Conservation (phyloP, 2,797 vertebrate species). For the Gymnoscopelus microlampas region DNA sequence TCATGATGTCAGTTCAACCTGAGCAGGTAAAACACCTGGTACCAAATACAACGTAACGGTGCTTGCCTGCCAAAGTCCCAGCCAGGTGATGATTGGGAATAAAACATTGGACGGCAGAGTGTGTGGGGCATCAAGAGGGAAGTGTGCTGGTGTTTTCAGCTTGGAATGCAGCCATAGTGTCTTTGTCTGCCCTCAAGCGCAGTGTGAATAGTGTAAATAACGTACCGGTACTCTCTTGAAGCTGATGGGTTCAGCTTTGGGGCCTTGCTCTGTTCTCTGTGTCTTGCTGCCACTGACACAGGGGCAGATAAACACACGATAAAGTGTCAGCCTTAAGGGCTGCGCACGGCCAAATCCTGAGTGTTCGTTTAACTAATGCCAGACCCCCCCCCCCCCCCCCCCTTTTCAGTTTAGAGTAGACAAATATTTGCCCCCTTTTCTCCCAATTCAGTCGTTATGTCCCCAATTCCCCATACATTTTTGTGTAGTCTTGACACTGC, state of each 20-base stretch:
- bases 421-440: too few species aligned
- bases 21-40: neutral
- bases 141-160: constrained; percentile 9
- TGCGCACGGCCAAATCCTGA: constrained; percentile 4
- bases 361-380: too few species aligned
- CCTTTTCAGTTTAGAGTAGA: too few species aligned
- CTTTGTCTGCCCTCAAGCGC: constrained; percentile 8
- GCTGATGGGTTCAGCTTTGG: constrained; percentile 26
- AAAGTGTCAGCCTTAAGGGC: constrained; percentile 25
- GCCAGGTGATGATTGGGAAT: neutral
- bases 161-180: constrained; percentile 15
- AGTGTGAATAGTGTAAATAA: constrained; percentile 25
- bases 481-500: too few species aligned
- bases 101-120: neutral
- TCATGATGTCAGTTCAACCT: neutral
- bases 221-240: constrained; percentile 13
- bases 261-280: constrained; percentile 19
- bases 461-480: too few species aligned
- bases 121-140: neutral
- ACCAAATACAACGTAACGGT: constrained; percentile 18
- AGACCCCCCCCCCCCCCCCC: too few species aligned
- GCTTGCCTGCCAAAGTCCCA: constrained; percentile 9
- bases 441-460: too few species aligned
- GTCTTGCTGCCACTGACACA: constrained; percentile 20
- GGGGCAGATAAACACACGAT: constrained; percentile 4